phyloP scores from a whole-genome alignment of 1,140 invertebrate species.

The Gonatopus flavifemur region DNA sequence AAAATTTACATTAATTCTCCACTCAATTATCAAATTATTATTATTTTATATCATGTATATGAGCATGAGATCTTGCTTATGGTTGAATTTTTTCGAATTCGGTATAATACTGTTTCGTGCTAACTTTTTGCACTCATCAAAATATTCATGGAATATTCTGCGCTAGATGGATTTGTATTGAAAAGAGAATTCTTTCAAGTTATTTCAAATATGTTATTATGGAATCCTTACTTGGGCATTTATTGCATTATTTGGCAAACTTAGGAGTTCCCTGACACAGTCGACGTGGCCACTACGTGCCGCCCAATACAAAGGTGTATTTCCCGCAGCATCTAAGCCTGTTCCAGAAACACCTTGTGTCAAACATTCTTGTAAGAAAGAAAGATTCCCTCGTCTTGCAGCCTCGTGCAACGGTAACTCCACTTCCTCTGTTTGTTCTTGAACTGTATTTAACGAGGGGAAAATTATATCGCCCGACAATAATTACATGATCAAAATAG shows the following conservation, averaged over 20 bases:
- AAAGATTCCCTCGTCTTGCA: constrained; percentile 69
- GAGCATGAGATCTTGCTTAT: too few species aligned
- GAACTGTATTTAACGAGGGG: constrained; percentile 53
- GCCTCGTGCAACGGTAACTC: constrained; percentile 72
- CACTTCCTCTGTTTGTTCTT: constrained; percentile 65
- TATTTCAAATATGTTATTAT: neutral
- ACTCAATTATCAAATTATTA: too few species aligned
- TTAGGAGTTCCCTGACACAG: constrained; percentile 58
- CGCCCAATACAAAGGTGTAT: constrained; percentile 73
- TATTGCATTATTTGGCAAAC: constrained; percentile 50
- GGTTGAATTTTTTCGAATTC: too few species aligned
- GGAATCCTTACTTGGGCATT: constrained; percentile 53
- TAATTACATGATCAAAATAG: constrained; percentile 1
- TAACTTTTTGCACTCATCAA: too few species aligned
- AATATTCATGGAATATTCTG: too few species aligned
- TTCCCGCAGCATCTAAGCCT: constrained; percentile 69
- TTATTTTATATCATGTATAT: too few species aligned
- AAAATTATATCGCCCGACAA: neutral
- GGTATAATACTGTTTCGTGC: too few species aligned
- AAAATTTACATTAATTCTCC: too few species aligned
- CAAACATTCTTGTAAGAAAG: constrained; percentile 67
- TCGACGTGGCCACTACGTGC: constrained; percentile 63
- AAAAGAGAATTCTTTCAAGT: too few species aligned
- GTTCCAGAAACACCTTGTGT: constrained; percentile 69
- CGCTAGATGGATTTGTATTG: too few species aligned